These are phyloP conservation scores for Sycobia sp. DNA, from an alignment of 1,140 invertebrate genomes.

Conservation along the genomic window DNA sequence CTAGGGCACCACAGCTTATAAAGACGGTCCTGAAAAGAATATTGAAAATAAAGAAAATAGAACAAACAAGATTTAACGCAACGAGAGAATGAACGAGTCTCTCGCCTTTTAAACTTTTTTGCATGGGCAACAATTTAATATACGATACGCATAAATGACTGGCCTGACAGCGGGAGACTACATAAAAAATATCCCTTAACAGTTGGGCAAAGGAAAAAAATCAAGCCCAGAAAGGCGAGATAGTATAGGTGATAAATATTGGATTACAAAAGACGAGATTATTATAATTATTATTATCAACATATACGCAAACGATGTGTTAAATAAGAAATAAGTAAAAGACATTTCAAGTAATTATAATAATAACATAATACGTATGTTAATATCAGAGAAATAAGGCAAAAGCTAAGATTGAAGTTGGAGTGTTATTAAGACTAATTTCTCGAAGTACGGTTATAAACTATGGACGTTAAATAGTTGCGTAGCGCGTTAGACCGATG, in stretches of 20 bases:
- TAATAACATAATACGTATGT: neutral
- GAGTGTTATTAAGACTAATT: constrained; percentile 19
- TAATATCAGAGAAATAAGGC: constrained; percentile 12
- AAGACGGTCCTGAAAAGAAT: neutral
- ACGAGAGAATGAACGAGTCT: constrained; percentile 8
- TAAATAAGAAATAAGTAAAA: constrained; percentile 32
- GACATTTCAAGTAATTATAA: neutral
- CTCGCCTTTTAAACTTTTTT: constrained; percentile 14
- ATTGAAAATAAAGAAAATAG: neutral
- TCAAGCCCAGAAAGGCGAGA: no score
- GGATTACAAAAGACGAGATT: constrained; percentile 16
- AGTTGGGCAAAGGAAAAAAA: no score
- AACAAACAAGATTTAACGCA: constrained; percentile 11
- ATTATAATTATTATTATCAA: constrained; percentile 38
- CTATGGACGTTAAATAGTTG: constrained; percentile 49
- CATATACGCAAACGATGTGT: constrained; percentile 35
- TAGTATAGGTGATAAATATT: constrained; percentile 7
- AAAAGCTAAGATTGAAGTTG: constrained; percentile 19
- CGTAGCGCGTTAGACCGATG: constrained; percentile 42
- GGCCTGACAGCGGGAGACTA: no score
- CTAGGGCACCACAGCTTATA: no score
- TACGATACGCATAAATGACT: neutral
- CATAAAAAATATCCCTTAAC: no score
- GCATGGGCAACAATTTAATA: neutral
- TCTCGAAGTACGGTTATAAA: constrained; percentile 26